phyloP scores from a whole-genome alignment of 1,140 invertebrate genomes.

The Drosophila prosaltans region DNA sequence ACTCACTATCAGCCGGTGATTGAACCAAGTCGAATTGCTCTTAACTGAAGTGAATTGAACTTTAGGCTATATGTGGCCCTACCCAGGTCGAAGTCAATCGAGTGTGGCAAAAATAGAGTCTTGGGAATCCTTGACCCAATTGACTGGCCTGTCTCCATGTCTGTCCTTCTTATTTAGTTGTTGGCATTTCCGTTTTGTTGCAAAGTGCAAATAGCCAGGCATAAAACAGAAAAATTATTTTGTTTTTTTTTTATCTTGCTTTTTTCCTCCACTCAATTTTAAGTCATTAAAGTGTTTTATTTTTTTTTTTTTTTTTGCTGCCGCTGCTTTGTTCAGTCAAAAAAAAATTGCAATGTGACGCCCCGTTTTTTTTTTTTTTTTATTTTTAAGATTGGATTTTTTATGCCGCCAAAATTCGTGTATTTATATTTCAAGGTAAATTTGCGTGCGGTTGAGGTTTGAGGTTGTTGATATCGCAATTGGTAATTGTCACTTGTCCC shows the following conservation, averaged over 20 bases:
- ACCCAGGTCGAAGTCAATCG: conserved; percentile 56
- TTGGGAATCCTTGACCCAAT: conserved; percentile 45
- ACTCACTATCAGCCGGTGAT: conserved; percentile 21
- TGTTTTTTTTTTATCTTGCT: conserved; percentile 1
- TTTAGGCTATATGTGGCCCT: conserved; percentile 40
- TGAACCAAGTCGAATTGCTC: conserved; percentile 3
- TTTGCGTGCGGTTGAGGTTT: conserved; percentile 30
- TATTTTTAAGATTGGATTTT: conserved; percentile 7
- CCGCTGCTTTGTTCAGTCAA: conserved; percentile 19
- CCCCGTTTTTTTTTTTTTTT: conserved; percentile 13
- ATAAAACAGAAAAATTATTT: conserved; percentile 21
- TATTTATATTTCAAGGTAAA: conserved; percentile 57
- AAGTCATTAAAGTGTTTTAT: conserved; percentile 52
- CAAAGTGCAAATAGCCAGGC: conserved; percentile 63
- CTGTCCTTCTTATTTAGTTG: conserved; percentile 39
- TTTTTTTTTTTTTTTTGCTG: conserved; percentile 18
- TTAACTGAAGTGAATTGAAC: conserved; percentile 33
- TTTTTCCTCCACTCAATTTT: conserved; percentile 23
- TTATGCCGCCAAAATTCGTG: conserved; percentile 31
- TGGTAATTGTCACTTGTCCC: conserved; percentile 32
- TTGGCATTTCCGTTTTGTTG: conserved; percentile 68
- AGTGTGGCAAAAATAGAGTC: conserved; percentile 42
- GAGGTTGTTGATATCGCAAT: conserved; percentile 8
- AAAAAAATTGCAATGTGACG: conserved; percentile 31
- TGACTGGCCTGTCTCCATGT: conserved; percentile 57